Percentiles rank a stretch among this genome's conserved stretches.
phyloP scores from a whole-genome alignment of 30 jellyfish, hydroid and myxozoan genomes.

The Sanderia malayensis region DNA sequence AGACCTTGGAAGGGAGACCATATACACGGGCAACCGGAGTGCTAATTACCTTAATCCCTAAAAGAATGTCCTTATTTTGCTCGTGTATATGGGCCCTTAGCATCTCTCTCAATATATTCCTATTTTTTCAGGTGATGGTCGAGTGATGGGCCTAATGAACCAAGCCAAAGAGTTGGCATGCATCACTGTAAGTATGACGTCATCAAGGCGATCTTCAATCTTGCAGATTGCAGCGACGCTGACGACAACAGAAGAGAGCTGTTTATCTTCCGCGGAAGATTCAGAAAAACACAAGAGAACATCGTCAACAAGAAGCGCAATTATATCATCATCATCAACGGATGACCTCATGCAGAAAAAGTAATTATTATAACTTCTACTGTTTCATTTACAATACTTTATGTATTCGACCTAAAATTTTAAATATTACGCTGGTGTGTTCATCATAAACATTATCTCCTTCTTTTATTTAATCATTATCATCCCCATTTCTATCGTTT shows the following conservation, averaged over 20 bases:
- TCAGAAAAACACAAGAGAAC: not conserved
- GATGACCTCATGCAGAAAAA: constrained; percentile 17
- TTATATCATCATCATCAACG: constrained; percentile 51
- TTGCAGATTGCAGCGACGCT: not conserved
- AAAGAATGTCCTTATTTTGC: too few relatives aligned
- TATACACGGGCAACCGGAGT: too few relatives aligned
- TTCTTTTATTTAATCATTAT: too few relatives aligned
- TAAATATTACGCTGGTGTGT: too few relatives aligned
- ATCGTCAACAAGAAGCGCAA: too few relatives aligned
- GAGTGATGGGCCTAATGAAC: constrained; percentile 24
- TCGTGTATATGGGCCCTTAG: too few relatives aligned
- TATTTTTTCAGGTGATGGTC: constrained; percentile 36
- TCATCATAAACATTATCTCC: too few relatives aligned
- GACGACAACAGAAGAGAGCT: not conserved
- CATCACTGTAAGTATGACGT: not conserved
- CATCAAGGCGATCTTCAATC: constrained; percentile 12
- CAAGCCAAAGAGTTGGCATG: constrained; percentile 16
- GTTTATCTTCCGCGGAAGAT: not conserved
- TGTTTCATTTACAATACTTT: too few relatives aligned
- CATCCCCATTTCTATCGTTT: too few relatives aligned
- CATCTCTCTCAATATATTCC: not conserved
- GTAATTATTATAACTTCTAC: not conserved
- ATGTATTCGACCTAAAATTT: too few relatives aligned
- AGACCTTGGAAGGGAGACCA: too few relatives aligned
- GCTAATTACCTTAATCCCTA: too few relatives aligned